Base-by-base conservation (phyloP, 1,140 invertebrate genomes). In the Pectinophora gossypiella region DNA sequence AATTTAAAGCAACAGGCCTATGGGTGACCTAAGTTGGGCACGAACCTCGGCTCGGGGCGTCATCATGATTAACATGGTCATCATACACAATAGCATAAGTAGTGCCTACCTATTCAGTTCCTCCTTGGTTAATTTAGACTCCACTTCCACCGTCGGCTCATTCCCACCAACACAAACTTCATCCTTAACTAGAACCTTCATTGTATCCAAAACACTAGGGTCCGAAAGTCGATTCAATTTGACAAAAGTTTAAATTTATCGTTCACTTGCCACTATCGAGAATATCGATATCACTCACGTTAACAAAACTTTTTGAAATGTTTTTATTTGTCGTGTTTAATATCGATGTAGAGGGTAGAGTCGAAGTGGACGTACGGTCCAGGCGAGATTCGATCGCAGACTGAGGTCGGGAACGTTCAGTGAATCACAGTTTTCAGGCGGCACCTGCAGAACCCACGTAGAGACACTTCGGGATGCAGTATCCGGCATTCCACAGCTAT, bases 401-500 rank as follows among this genome's bases (percentile, higher is more conserved):
- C 15, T 16, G 9, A 13, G 36, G 19, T 38, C 20, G 19, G 9
- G 48, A 21, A 22, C 48, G 16, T 40, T 38, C 19, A 20, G 36
- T 51, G 48, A 51, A 32, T 32, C 27, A 32, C 27, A 12, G 27
- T 32, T 32, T 32, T 32, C 27, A 32, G 13, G 56, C 38, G 21
- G 44, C 27, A 51, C 54, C 55, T 57, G 56, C 32, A n/a, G 40
- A 47, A 38, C 40, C 51, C 36, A 40, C 36, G 2, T 6, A 40
- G 36, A 12, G 36, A 15, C 36, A 40, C 3, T 40, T 18, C 36
- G 7, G 27, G 2, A 48, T 59, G 72, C 76, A 81, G 76, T 70
- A 85, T 85, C 81, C 81, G 81, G 81, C 81, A 85, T 85, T 83
- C 81, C 81, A 69, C 47, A 45, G 66, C 65, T 81, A 80, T 83